These are phyloP conservation scores for Triplophysa bombifrons DNA, from an alignment of 2,797 vertebrate genomes.

Conservation along the genomic window DNA sequence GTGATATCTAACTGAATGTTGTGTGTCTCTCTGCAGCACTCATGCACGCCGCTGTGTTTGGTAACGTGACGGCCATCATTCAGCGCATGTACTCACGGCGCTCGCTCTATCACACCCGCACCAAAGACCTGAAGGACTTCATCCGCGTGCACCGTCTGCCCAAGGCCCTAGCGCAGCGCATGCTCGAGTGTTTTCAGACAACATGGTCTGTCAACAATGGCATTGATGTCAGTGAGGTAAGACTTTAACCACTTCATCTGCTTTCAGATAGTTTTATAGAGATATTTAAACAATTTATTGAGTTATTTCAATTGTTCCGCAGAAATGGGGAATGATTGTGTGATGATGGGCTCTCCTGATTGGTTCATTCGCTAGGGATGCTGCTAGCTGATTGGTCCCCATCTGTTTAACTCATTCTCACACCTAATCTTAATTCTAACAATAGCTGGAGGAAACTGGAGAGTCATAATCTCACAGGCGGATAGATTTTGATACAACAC, in stretches of 20 bases:
- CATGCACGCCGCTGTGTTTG: conserved; percentile 97
- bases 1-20: neutral
- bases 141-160: conserved; percentile 95
- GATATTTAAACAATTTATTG: neutral
- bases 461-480: too few species aligned
- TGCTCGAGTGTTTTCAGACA: conserved; percentile 98
- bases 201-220: conserved; percentile 98
- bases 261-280: neutral
- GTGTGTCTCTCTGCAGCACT: conserved; percentile 75
- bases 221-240: conserved; percentile 72
- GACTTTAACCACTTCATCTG: neutral
- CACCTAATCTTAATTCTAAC: too few species aligned
- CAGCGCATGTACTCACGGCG: conserved; percentile 98
- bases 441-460: too few species aligned
- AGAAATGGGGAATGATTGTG: too few species aligned
- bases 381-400: too few species aligned
- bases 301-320: too few species aligned
- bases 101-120: conserved; percentile 97
- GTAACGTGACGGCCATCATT: conserved; percentile 97
- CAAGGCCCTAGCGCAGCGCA: conserved; percentile 94
- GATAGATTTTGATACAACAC: too few species aligned
- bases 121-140: conserved; percentile 97
- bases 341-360: too few species aligned
- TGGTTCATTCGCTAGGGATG: too few species aligned
- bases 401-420: too few species aligned